These are phyloP conservation scores for Spilosoma lubricipeda DNA, from an alignment of 2,888 invertebrate genomes.

Conservation along the genomic window DNA sequence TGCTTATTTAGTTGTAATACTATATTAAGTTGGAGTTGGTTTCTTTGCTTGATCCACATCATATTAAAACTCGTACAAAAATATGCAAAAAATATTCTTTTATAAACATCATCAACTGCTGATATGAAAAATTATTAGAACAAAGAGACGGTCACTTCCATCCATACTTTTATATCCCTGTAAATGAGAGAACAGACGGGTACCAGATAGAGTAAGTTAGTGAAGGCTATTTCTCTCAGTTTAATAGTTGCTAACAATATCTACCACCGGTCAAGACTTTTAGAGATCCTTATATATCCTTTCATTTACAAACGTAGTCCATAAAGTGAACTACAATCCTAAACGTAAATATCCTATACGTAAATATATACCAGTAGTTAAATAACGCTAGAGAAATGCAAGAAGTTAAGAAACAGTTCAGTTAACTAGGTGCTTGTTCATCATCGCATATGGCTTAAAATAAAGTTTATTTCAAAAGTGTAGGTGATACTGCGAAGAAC, in stretches of 20 bases:
- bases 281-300: neutral
- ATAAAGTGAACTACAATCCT: neutral
- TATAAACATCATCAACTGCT: neutral
- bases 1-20: too few relatives aligned
- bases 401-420: too few relatives aligned
- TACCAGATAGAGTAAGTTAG: slow-evolving; percentile 63
- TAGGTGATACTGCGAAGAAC: too few relatives aligned
- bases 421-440: too few relatives aligned
- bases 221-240: slow-evolving; percentile 68
- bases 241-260: slow-evolving; percentile 74
- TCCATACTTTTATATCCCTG: slow-evolving; percentile 32
- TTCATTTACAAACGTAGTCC: neutral
- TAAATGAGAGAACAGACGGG: slow-evolving; percentile 53
- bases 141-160: slow-evolving; percentile 5
- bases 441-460: too few relatives aligned
- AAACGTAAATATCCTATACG: too few relatives aligned
- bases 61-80: neutral
- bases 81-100: too few relatives aligned
- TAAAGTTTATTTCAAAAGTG: too few relatives aligned
- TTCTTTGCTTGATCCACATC: too few relatives aligned
- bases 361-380: too few relatives aligned
- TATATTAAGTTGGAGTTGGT: too few relatives aligned
- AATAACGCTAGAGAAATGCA: too few relatives aligned
- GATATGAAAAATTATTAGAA: neutral
- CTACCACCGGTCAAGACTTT: slow-evolving; percentile 46